Percentiles rank a stretch among this genome's conserved stretches.
These are phyloP conservation scores for Dinocampus coccinellae DNA, from an alignment of 2,888 invertebrate species.

Conservation along the genomic window DNA sequence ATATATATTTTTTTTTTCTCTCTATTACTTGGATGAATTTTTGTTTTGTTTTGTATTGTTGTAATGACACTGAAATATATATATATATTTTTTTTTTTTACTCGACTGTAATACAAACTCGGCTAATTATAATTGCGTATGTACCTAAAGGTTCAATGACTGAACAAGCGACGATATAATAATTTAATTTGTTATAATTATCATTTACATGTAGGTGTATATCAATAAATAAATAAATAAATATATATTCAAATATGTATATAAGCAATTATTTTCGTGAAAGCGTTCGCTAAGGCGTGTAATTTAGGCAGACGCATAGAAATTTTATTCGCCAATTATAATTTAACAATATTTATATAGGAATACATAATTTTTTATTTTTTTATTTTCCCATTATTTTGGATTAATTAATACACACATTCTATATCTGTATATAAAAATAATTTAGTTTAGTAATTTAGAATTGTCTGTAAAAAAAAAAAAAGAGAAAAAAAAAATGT, in stretches of 20 bases:
- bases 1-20: background rate
- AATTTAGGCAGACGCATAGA: conserved; percentile 11
- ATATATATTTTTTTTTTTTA: background rate
- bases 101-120: background rate
- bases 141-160: conserved; percentile 22
- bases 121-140: conserved; percentile 10
- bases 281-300: conserved; percentile 36
- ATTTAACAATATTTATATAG: background rate
- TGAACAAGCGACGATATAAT: conserved; percentile 18
- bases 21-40: too few species aligned
- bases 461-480: background rate
- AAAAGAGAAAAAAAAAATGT: background rate
- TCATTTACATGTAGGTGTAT: too few species aligned
- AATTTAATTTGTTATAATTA: too few species aligned
- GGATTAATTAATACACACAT: background rate
- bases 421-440: background rate
- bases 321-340: conserved; percentile 8
- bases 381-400: background rate
- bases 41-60: too few species aligned
- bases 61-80: too few species aligned
- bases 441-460: background rate
- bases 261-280: conserved; percentile 24
- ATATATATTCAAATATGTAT: background rate
- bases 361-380: background rate
- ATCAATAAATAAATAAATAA: too few species aligned